These are phyloP conservation scores for Arvicanthis niloticus DNA, from an alignment of 2,113 vertebrate genomes.

Conservation along the genomic window DNA sequence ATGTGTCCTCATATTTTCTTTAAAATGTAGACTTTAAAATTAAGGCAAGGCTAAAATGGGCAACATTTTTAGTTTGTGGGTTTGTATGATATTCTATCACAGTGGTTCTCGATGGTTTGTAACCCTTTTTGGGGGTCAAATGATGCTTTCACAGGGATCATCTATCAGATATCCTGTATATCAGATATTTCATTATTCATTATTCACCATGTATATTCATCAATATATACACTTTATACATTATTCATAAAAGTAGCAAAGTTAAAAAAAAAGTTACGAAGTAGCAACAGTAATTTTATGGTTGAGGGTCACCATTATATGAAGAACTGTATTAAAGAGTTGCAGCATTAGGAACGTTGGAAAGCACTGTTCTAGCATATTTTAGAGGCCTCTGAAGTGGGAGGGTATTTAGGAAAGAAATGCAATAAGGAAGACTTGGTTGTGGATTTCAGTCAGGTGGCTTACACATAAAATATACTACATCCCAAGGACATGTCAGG, in stretches of 20 bases:
- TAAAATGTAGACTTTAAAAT: slow-evolving; percentile 10
- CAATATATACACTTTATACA: not conserved
- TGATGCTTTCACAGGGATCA: not conserved
- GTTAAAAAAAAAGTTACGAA: not conserved
- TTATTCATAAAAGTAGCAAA: not conserved
- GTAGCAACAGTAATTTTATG: too few relatives aligned
- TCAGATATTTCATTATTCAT: not conserved
- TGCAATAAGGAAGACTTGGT: not conserved
- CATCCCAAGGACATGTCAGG: not conserved
- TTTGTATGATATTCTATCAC: not conserved
- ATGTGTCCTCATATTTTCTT: not conserved
- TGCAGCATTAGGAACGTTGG: not conserved
- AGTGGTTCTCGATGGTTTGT: not conserved
- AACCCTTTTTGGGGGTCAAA: not conserved
- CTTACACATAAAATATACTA: not conserved
- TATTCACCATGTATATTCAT: not conserved
- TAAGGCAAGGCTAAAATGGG: not conserved
- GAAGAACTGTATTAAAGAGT: not conserved
- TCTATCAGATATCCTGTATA: not conserved
- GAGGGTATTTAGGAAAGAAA: not conserved
- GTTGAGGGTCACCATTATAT: not conserved
- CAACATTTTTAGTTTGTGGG: not conserved
- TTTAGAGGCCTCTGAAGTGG: slow-evolving; percentile 18
- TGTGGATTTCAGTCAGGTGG: not conserved
- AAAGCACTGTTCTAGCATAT: not conserved